Base-by-base conservation (phyloP, 2,113 vertebrate genomes). In the Athene cunicularia region DNA sequence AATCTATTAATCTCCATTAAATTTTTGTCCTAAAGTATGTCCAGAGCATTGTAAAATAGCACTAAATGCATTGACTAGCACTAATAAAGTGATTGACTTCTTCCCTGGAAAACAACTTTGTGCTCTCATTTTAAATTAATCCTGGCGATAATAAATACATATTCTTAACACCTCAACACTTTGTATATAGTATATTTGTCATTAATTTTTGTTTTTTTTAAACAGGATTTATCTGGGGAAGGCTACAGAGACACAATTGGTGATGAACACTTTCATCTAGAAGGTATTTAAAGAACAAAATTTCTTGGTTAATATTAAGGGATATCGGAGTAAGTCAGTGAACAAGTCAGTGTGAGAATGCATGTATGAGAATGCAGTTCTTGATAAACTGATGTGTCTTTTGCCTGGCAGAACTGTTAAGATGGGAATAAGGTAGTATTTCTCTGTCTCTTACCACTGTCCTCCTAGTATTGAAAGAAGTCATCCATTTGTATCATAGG, bases 191-290 rank as follows among this genome's bases (percentile, higher is more conserved):
- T 80, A 45, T 67, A 88, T 76, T 74, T 80, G 14, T 79, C 11
- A 92, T 80, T 93, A 80, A 80, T 41, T 41, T 71, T 22, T 70
- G 37, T 53, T 92, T 50, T 93, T 50, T 97, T 98, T 94, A 64
- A 97, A 56, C 95, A 99, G 99, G 99, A 99, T 88, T 98, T 99
- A 15, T 95, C 98, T 96, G 98, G 98, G 16, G 98, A 99, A 88
- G 97, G 98, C 62, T 99, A 99, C 97, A 98, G 98, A 90, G 99
- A 99, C 52, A 92, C 97, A 16, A 98, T 99, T 91, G 98, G 98
- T 47, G 99, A 99, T 89, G 99, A 99, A 95, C 99, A 99, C 95
- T 99, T 99, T 96, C 99, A 98, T 64, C 98, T 99, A 88, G 99
- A 99, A 99, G 99, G 99, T 99, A 99, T 87, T 80, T 72, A 67